Evolutionary conservation across 2,797 vertebrate species (phyloP).

Genomic region (Periophthalmus magnuspinnatus): DNA sequence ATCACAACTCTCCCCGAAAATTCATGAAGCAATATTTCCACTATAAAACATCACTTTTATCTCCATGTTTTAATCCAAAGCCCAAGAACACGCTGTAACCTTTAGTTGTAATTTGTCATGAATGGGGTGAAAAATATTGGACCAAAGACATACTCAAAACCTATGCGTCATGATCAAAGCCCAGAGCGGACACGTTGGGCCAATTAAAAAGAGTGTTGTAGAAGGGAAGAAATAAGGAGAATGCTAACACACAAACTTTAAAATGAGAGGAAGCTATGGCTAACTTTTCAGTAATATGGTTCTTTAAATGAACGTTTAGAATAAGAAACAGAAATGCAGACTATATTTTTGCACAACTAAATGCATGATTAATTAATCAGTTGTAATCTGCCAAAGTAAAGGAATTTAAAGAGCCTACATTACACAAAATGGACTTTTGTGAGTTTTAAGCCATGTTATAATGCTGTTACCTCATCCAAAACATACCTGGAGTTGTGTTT

Average conservation of each 20-base stretch:
- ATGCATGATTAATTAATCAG: neutral
- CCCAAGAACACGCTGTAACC: neutral
- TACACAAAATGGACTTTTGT: too few relatives aligned
- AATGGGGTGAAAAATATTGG: constrained; percentile 8
- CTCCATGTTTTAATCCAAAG: constrained; percentile 12
- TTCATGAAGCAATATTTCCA: constrained; percentile 3
- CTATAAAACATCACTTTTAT: neutral
- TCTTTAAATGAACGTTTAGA: constrained; percentile 7
- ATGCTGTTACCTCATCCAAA: too few relatives aligned
- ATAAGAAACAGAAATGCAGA: neutral
- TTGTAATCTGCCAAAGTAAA: too few relatives aligned
- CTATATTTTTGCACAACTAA: neutral
- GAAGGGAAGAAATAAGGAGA: constrained; percentile 15
- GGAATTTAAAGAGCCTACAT: too few relatives aligned
- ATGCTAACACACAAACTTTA: constrained; percentile 5
- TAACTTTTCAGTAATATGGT: neutral
- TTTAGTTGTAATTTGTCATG: constrained; percentile 22
- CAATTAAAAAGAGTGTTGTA: constrained; percentile 33
- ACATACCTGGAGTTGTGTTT: too few relatives aligned
- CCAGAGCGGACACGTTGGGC: constrained; percentile 16
- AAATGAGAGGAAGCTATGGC: constrained; percentile 15
- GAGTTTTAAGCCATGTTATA: too few relatives aligned
- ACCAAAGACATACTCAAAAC: neutral
- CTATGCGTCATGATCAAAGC: constrained; percentile 31
- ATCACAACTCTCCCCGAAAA: neutral